Evolutionary conservation across 2,888 invertebrate genomes (phyloP), one percentile per base, ranked within the genome.

Genomic region (Chaetogeoica ovagalla): DNA sequence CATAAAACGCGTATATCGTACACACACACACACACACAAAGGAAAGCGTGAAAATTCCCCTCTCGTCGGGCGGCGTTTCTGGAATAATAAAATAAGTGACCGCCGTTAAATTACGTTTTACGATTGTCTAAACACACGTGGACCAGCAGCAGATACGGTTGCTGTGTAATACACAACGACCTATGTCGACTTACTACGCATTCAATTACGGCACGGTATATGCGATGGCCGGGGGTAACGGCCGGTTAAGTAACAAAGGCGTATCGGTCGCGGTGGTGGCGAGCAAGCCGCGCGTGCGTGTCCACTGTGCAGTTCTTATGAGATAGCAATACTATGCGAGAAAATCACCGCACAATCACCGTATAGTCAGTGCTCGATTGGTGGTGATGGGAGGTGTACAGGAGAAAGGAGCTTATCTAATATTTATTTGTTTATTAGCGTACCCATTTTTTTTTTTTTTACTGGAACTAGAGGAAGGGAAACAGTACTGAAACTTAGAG

Each of bases 81-180:
- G 23, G 48, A 68, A 68, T 68, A 48, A 60, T 59, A 43, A 71
- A 59, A 59, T 71, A 43, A 39, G 17, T 59, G 59, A 43, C n/a
- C 59, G 19, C n/a, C 59, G 19, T 71, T 59, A 43, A 17, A 23
- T 21, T 23, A 57, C 3, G 13, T 59, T 71, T 71, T 71, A 59
- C 59, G 59, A 11, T 39, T 39, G 21, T 59, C 11, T 8, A 39
- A 60, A 30, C 71, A 59, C 21, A 59, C 43, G 39, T n/a, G 15
- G 13, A 15, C 37, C 8, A 17, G 17, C 48, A 48, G 39, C 43
- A 5, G 5, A 66, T 15, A 15, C 6, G 13, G 23, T 15, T 15
- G 66, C 21, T 21, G 21, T n/a, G 9, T 43, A n/a, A n/a, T n/a
- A 57, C 5, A 57, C n/a, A 57, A n/a, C 63, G 39, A 30, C 48